Conservation (phyloP, 2,113 vertebrate species). For the Anoura caudifer region DNA sequence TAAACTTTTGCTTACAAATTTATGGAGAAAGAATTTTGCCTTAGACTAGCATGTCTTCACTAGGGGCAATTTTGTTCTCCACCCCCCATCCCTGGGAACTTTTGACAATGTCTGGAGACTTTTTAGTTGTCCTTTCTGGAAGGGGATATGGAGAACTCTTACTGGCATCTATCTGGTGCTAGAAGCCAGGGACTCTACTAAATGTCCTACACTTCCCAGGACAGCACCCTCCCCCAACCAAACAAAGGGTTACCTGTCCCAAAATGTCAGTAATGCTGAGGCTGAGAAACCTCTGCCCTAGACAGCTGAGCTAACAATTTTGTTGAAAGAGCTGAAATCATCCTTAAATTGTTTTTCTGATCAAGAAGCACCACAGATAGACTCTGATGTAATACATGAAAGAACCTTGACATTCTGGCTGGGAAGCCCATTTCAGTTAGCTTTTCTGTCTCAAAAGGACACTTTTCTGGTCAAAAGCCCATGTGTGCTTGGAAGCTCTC, state of each 20-base stretch:
- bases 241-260: neutral
- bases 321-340: slow-evolving; percentile 55
- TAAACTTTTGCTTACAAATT: neutral
- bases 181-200: neutral
- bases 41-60: neutral
- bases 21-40: neutral
- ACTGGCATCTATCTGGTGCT: neutral
- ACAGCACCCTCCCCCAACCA: neutral
- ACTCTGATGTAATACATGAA: neutral
- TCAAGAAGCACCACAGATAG: slow-evolving; percentile 20
- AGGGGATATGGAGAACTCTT: neutral
- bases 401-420: slow-evolving; percentile 2
- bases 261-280: neutral
- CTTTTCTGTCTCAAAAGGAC: slow-evolving; percentile 13
- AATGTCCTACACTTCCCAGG: neutral
- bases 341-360: slow-evolving; percentile 52
- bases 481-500: neutral
- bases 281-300: slow-evolving; percentile 4
- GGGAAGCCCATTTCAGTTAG: neutral
- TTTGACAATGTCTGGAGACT: neutral
- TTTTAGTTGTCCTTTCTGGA: neutral
- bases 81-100: neutral
- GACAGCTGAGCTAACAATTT: slow-evolving; percentile 38
- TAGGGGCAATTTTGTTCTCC: neutral
- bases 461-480: slow-evolving; percentile 26